These are phyloP conservation scores for Nebria brevicollis DNA, from an alignment of 2,888 invertebrate genomes.

Conservation along the genomic window DNA sequence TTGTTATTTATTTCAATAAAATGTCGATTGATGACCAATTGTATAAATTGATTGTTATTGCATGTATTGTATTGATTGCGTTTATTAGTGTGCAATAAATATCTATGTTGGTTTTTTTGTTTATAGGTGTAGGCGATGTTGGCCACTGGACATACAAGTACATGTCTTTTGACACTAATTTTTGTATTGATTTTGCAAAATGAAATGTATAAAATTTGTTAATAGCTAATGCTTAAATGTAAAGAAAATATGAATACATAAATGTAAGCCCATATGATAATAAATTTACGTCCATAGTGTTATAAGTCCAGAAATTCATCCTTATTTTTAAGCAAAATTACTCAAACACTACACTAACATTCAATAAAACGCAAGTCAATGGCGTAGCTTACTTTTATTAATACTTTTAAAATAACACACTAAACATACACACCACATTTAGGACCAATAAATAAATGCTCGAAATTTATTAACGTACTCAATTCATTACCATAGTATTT, in stretches of 20 bases:
- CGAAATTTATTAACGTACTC: too few species aligned
- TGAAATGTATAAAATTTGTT: slow-evolving; percentile 62
- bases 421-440: too few species aligned
- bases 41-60: slow-evolving; percentile 2
- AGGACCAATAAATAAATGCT: too few species aligned
- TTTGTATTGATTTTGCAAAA: slow-evolving; percentile 61
- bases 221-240: slow-evolving; percentile 63
- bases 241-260: slow-evolving; percentile 55
- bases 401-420: too few species aligned
- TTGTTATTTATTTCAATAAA: not conserved
- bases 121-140: slow-evolving; percentile 10
- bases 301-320: slow-evolving; percentile 23
- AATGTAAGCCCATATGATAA: slow-evolving; percentile 59
- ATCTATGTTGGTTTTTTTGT: not conserved
- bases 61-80: slow-evolving; percentile 5
- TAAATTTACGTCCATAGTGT: slow-evolving; percentile 61
- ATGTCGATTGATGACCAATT: not conserved
- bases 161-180: slow-evolving; percentile 55
- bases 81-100: slow-evolving; percentile 12
- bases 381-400: too few species aligned
- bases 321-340: not conserved
- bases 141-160: slow-evolving; percentile 52
- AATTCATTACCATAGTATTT: too few species aligned
- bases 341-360: not conserved
- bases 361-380: not conserved